These are phyloP conservation scores for Acyrthosiphon pisum DNA, from an alignment of 1,140 invertebrate species.

Conservation along the genomic window DNA sequence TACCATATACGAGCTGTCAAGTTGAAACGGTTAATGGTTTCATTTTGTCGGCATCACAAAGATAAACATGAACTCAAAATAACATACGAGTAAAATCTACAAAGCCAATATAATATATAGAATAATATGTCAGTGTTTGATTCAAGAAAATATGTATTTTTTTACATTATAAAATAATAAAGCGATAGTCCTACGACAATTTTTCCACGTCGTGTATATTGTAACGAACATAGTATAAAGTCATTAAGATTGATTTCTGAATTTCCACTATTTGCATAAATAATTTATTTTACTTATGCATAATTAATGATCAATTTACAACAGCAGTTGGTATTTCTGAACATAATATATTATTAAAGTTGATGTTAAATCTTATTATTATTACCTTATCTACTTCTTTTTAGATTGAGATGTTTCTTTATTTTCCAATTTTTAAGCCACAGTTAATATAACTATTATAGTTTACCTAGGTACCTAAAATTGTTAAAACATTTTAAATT, in stretches of 20 bases:
- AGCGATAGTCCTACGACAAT: not conserved
- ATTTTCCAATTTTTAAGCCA: no score
- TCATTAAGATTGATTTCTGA: not conserved
- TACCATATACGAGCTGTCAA: conserved; percentile 25
- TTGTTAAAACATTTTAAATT: no score
- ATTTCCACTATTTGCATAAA: not conserved
- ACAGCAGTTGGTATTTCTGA: not conserved
- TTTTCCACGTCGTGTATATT: not conserved
- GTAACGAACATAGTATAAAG: not conserved
- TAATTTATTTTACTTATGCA: no score
- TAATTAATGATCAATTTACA: not conserved
- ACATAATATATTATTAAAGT: no score
- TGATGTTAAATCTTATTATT: no score
- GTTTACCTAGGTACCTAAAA: no score
- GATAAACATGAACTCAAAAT: not conserved
- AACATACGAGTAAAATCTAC: not conserved
- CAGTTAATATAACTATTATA: no score
- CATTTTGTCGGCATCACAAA: conserved; percentile 35
- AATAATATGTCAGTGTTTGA: not conserved
- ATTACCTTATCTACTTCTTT: no score
- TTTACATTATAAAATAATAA: not conserved
- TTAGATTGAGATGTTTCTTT: no score
- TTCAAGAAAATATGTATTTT: not conserved
- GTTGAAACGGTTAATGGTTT: conserved; percentile 32
- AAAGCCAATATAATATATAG: not conserved